These are phyloP conservation scores for Diorhabda elongata DNA, from an alignment of 1,140 invertebrate genomes.

Conservation along the genomic window DNA sequence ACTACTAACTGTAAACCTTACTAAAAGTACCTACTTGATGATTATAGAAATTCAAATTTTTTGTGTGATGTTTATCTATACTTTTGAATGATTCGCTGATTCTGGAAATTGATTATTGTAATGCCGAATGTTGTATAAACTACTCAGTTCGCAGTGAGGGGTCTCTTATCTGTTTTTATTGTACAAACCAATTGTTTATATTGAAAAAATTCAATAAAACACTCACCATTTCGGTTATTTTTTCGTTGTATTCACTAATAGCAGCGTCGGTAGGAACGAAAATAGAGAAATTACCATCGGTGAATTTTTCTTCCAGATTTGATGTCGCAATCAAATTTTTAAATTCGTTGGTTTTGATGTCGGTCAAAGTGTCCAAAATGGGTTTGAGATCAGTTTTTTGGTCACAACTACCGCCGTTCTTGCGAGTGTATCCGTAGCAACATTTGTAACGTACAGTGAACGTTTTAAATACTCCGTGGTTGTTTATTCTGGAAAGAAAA, in stretches of 20 bases:
- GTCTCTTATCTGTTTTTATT: no score
- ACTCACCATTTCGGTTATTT: conserved; percentile 46
- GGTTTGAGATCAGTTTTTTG: conserved; percentile 54
- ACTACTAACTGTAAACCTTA: no score
- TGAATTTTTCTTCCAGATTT: conserved; percentile 48
- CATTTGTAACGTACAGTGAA: conserved; percentile 57
- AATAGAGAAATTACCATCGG: conserved; percentile 51
- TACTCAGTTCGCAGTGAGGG: no score
- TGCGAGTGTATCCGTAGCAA: conserved; percentile 56
- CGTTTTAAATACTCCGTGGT: conserved; percentile 56
- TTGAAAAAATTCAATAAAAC: neutral
- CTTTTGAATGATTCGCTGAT: no score
- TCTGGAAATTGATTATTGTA: no score
- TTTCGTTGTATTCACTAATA: conserved; percentile 50
- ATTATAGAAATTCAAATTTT: no score
- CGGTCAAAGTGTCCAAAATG: conserved; percentile 50
- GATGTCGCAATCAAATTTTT: conserved; percentile 48
- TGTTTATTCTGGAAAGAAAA: conserved; percentile 49
- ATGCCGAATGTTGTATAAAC: no score
- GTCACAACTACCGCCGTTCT: conserved; percentile 47
- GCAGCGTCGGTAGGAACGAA: conserved; percentile 56
- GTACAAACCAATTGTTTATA: no score
- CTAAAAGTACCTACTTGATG: no score
- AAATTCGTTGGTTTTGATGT: conserved; percentile 55
- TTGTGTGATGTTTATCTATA: no score